Conservation (phyloP, 2,113 vertebrate species). For the Notothenia coriiceps region DNA sequence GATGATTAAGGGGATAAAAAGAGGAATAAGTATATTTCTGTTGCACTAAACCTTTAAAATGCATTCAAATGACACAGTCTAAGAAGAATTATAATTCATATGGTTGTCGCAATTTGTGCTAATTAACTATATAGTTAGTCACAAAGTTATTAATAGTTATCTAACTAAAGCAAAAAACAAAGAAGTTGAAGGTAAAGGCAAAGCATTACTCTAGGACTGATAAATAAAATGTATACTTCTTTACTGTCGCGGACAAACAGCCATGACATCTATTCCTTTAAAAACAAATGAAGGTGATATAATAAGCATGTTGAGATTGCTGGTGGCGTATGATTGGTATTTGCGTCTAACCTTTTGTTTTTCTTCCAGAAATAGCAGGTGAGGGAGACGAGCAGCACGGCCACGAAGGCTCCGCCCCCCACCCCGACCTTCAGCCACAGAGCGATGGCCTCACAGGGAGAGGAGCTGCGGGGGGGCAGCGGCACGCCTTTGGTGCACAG, state of each 20-base stretch:
- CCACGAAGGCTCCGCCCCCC: constrained; percentile 90
- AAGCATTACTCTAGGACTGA: background rate
- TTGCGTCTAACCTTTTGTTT: constrained; percentile 91
- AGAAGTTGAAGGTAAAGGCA: background rate
- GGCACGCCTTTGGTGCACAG: constrained; percentile 89
- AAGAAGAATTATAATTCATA: too few species aligned
- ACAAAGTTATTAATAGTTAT: background rate
- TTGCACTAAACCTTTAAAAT: too few species aligned
- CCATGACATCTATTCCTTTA: constrained; percentile 6
- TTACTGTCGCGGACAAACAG: background rate
- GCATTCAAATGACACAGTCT: too few species aligned
- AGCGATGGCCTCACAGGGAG: constrained; percentile 91
- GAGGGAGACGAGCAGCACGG: constrained; percentile 91
- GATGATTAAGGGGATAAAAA: too few species aligned
- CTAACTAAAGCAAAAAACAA: background rate
- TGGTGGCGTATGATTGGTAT: background rate
- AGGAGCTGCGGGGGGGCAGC: constrained; percentile 88
- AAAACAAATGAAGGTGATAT: constrained; percentile 1
- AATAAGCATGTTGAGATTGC: constrained; percentile 12
- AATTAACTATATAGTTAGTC: too few species aligned
- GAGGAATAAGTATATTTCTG: too few species aligned
- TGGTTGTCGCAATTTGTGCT: too few species aligned
- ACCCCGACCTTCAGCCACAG: constrained; percentile 95
- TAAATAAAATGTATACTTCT: background rate
- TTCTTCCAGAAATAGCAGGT: constrained; percentile 99